phyloP scores from a whole-genome alignment of 2,113 vertebrate species.

The Gobio gobio region DNA sequence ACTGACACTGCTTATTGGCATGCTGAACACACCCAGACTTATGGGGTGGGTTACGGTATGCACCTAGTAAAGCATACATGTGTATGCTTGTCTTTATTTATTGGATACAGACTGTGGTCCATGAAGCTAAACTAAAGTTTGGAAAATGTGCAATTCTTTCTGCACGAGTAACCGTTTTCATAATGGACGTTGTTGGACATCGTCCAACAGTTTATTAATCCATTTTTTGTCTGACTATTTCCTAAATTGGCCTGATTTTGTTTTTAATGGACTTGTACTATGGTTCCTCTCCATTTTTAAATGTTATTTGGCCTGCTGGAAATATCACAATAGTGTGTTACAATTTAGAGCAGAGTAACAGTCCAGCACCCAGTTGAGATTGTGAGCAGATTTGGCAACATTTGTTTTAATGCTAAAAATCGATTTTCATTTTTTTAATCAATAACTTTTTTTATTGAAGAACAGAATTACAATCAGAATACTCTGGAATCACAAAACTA shows the following conservation, averaged over 20 bases:
- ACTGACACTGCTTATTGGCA: slow-evolving; percentile 30
- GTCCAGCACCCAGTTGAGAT: no score
- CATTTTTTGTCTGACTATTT: neutral
- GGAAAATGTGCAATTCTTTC: neutral
- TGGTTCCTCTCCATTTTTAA: neutral
- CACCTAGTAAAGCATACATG: slow-evolving; percentile 1
- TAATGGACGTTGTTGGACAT: neutral
- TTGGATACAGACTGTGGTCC: neutral
- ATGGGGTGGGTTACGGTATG: neutral
- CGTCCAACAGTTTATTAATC: neutral
- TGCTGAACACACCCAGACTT: neutral
- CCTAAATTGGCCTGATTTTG: neutral
- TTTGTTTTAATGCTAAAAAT: no score
- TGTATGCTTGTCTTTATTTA: neutral
- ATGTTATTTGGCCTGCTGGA: neutral
- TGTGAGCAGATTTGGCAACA: neutral
- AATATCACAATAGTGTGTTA: neutral
- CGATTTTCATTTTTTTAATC: no score
- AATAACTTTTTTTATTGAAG: no score
- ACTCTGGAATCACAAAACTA: no score
- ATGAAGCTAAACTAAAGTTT: neutral
- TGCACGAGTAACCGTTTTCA: neutral
- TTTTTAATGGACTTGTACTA: neutral
- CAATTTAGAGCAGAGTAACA: neutral
- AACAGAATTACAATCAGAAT: no score